A percentile compares a stretch with the other conserved stretches of the same genome.
phyloP scores from a whole-genome alignment of 2,888 invertebrate genomes.

The Chrysotoxum bicinctum region DNA sequence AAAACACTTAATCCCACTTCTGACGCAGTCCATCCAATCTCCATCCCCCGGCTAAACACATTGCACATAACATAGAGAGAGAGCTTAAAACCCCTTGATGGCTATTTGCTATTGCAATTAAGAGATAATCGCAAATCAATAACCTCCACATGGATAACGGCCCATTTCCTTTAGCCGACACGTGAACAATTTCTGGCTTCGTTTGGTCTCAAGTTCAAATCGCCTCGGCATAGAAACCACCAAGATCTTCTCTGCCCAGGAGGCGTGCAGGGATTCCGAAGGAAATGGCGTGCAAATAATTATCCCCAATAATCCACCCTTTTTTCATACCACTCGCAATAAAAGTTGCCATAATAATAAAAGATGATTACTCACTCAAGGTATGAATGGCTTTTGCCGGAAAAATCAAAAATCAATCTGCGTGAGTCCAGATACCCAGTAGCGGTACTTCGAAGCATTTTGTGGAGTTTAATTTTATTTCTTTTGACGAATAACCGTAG shows the following conservation, averaged over 20 bases:
- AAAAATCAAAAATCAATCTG: constrained; percentile 80
- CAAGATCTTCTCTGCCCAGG: background rate
- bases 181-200: constrained; percentile 28
- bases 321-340: background rate
- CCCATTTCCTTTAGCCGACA: constrained; percentile 21
- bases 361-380: constrained; percentile 78
- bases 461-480: constrained; percentile 5
- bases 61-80: constrained; percentile 27
- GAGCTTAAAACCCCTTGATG: constrained; percentile 25
- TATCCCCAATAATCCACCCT: constrained; percentile 21
- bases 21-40: constrained; percentile 60
- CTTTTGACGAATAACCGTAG: constrained; percentile 49
- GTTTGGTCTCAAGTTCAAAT: background rate
- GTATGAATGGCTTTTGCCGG: constrained; percentile 79
- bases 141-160: constrained; percentile 43
- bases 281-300: constrained; percentile 37
- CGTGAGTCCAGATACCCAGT: constrained; percentile 79
- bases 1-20: constrained; percentile 59
- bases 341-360: constrained; percentile 11
- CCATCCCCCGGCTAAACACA: background rate
- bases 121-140: constrained; percentile 67
- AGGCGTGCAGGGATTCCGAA: background rate
- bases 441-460: constrained; percentile 74
- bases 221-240: background rate
- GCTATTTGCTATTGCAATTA: constrained; percentile 63